Evolutionary conservation across 2,113 vertebrate species (phyloP).

Genomic region (Xenus cinereus): DNA sequence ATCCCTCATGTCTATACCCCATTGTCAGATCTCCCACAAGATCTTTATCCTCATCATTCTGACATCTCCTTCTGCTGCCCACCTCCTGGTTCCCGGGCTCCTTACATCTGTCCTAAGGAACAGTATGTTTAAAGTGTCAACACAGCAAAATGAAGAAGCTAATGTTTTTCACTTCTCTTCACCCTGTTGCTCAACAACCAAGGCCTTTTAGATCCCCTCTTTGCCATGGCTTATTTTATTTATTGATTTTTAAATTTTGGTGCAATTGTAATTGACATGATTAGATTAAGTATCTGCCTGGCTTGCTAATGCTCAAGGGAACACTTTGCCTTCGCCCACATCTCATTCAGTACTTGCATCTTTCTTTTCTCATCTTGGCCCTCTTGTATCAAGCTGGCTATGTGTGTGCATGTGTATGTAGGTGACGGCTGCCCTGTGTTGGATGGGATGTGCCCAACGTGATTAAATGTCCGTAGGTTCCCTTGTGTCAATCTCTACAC

Average conservation of each 20-base stretch:
- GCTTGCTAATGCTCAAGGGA: conserved; percentile 28
- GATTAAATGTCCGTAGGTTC: not conserved
- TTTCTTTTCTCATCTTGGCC: not conserved
- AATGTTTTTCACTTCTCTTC: not conserved
- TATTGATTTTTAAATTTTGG: not conserved
- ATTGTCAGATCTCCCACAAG: conserved; percentile 75
- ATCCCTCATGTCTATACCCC: conserved; percentile 73
- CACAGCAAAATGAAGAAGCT: not conserved
- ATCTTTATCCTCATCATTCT: conserved; percentile 73
- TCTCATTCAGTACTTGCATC: not conserved
- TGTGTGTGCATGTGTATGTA: conserved; percentile 10
- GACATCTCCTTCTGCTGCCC: conserved; percentile 77
- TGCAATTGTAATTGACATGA: not conserved
- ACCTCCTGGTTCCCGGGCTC: conserved; percentile 75
- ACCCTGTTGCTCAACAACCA: not conserved
- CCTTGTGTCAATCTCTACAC: not conserved
- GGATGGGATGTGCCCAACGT: not conserved
- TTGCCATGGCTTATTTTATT: not conserved
- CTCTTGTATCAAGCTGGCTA: not conserved
- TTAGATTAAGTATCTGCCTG: conserved; percentile 24
- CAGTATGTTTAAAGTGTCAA: conserved; percentile 78
- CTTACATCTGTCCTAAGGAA: conserved; percentile 84
- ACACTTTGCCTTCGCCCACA: not conserved
- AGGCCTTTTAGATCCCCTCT: not conserved
- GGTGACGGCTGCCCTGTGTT: not conserved